phyloP scores from a whole-genome alignment of 2,113 vertebrate genomes.

The Salvator merianae region DNA sequence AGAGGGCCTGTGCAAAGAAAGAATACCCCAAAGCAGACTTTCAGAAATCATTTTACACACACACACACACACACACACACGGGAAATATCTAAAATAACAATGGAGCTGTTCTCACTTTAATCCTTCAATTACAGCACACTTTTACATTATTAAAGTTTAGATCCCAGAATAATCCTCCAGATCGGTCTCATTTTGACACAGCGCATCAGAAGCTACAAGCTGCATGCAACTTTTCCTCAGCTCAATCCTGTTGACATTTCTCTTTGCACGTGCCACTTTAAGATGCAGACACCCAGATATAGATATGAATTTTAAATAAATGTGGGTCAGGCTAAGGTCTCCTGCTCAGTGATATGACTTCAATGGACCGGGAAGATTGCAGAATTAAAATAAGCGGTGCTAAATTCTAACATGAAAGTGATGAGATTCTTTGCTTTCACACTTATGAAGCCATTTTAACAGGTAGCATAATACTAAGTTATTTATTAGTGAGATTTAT shows the following conservation, averaged over 20 bases:
- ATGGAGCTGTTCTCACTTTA: slow-evolving; percentile 22
- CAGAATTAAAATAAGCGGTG: slow-evolving; percentile 28
- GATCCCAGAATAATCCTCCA: slow-evolving; percentile 60
- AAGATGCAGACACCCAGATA: not conserved
- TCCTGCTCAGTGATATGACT: slow-evolving; percentile 46
- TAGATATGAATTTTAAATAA: slow-evolving; percentile 66
- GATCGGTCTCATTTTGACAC: slow-evolving; percentile 43
- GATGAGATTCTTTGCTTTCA: not conserved
- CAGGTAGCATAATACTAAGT: not conserved
- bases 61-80: not conserved
- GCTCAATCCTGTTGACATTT: slow-evolving; percentile 66
- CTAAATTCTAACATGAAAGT: slow-evolving; percentile 18
- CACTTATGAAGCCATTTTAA: not conserved
- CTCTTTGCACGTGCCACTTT: slow-evolving; percentile 64
- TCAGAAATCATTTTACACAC: not conserved
- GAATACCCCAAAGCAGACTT: slow-evolving; percentile 31
- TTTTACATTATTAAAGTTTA: slow-evolving; percentile 59
- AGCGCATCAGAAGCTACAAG: slow-evolving; percentile 5
- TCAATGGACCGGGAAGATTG: slow-evolving; percentile 27
- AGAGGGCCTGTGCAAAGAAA: slow-evolving; percentile 15
- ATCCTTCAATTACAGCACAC: slow-evolving; percentile 62
- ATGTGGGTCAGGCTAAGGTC: slow-evolving; percentile 40
- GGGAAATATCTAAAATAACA: slow-evolving; percentile 15
- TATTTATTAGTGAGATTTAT: not conserved
- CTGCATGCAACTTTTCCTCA: slow-evolving; percentile 47